Evolutionary conservation across 2,888 invertebrate species (phyloP).

Genomic region (Macaria notata): DNA sequence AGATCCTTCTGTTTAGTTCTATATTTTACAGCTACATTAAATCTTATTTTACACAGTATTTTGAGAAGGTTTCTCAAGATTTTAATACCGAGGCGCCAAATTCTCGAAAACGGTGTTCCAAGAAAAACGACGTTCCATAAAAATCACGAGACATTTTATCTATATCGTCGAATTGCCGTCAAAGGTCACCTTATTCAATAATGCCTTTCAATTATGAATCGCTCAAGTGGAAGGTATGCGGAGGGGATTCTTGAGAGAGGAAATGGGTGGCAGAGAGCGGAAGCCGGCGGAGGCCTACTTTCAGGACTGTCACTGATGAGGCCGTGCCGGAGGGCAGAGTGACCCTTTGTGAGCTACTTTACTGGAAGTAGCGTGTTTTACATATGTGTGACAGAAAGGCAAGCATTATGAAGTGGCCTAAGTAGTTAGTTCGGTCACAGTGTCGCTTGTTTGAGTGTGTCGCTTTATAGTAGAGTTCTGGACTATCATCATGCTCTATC

Average conservation of each 20-base stretch:
- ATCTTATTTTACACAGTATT: too few species aligned
- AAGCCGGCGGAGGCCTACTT: slow-evolving; percentile 61
- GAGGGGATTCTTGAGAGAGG: slow-evolving; percentile 50
- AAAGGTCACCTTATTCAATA: slow-evolving; percentile 31
- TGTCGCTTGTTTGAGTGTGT: too few species aligned
- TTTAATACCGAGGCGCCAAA: background rate
- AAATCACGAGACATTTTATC: slow-evolving; percentile 21
- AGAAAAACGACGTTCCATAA: slow-evolving; percentile 1
- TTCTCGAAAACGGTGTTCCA: background rate
- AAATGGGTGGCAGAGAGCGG: slow-evolving; percentile 61
- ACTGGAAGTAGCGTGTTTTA: slow-evolving; percentile 4
- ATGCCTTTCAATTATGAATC: slow-evolving; percentile 31
- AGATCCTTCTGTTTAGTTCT: too few species aligned
- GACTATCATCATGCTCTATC: too few species aligned
- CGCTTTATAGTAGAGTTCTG: too few species aligned
- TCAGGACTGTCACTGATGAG: slow-evolving; percentile 60
- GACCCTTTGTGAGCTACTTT: slow-evolving; percentile 26
- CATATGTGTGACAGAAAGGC: too few species aligned
- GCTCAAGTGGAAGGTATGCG: slow-evolving; percentile 41
- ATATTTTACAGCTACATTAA: too few species aligned
- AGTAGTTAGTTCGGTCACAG: too few species aligned
- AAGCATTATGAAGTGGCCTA: too few species aligned
- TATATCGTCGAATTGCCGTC: slow-evolving; percentile 19
- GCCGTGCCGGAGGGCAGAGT: slow-evolving; percentile 41
- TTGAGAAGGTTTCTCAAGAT: background rate